Evolutionary conservation across 2,888 invertebrate species (phyloP), one percentile per base, ranked within the genome.

Genomic region (Dicranocentrus wangi): DNA sequence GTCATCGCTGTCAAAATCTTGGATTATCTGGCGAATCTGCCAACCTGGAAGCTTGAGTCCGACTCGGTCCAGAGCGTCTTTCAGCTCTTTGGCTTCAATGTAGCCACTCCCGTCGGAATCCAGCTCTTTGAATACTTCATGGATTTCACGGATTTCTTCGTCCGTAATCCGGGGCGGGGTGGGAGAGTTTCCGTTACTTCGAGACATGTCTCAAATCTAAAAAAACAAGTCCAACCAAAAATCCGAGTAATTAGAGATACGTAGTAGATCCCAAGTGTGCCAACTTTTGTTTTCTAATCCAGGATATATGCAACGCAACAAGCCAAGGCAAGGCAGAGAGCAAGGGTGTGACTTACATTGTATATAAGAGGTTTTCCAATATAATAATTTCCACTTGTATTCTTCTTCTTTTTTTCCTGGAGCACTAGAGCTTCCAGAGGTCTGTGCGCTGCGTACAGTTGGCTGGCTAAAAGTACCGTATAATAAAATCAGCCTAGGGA

Each of bases 11-110:
- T 91, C 92, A 88, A 92, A 93, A 87, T 96, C 95, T 87, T 95
- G 94, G 87, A 97, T 94, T 92, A 98, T 94, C 88, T 95, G 93
- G 23, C 92, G 90, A 65, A 95, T 93, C 91, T 94, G 92, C 92
- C 96, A 99, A 81, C 95, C 96, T 79, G 99, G 97, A 87, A 99
- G 92, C 90, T 98, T 98, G 89, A 98, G 94, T 27, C 98, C 98
- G 87, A 95, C 94, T 81, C 94, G 91, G 88, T 97, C 96, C 81
- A 99, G 91, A 0, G 98, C 98, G 84, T 93, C 94, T 88, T 96
- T 95, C 72, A 99, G 91, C 89, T 99, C 98, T 85, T 93, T 93
- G 84, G 96, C 89, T 87, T 96, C 95, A 87, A 99, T 95, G 90
- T 91, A 94, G 5, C 98, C 98, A 90, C 95, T 96, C 80, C 94